Evolutionary conservation across 2,113 vertebrate genomes (phyloP).

Genomic region (Larimichthys crocea): DNA sequence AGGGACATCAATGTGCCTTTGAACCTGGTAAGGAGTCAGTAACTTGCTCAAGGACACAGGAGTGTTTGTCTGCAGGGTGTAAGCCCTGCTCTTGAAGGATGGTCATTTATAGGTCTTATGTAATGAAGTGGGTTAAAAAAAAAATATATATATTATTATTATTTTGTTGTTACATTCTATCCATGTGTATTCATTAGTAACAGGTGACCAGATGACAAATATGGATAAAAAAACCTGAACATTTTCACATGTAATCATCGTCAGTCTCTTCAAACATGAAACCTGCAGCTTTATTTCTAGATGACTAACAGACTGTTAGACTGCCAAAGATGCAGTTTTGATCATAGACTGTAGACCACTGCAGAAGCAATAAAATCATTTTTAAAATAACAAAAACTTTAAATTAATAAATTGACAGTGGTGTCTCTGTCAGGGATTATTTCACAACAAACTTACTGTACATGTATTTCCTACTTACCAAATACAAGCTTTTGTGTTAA

Average conservation of each 20-base stretch:
- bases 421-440: no score
- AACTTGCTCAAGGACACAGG: slow-evolving; percentile 27
- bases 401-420: no score
- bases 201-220: background rate
- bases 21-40: slow-evolving; percentile 31
- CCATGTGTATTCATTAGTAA: background rate
- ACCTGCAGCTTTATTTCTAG: background rate
- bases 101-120: background rate
- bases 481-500: background rate
- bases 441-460: no score
- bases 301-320: no score
- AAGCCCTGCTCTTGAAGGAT: slow-evolving; percentile 4
- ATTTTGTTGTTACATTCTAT: background rate
- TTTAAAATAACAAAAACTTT: no score
- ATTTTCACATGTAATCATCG: background rate
- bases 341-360: no score
- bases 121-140: background rate
- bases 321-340: no score
- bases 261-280: background rate
- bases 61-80: slow-evolving; percentile 30
- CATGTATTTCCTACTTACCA: no score
- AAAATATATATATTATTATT: no score
- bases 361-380: no score
- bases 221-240: background rate
- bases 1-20: slow-evolving; percentile 37